Percentiles rank a stretch among this genome's conserved stretches.
phyloP scores from a whole-genome alignment of 2,888 invertebrate genomes.

The Auanema freiburgensis region DNA sequence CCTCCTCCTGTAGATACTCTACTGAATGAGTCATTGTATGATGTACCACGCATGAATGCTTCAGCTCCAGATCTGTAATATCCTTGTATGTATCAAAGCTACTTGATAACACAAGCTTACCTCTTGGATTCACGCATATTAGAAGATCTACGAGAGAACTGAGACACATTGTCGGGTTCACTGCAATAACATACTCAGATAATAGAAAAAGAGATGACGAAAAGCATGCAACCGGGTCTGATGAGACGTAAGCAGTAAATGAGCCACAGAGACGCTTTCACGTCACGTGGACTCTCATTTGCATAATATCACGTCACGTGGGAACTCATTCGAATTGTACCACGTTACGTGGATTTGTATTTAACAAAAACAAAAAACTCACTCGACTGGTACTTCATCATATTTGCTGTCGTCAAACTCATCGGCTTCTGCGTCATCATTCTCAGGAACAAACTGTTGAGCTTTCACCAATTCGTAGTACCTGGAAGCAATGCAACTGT shows the following conservation, averaged over 20 bases:
- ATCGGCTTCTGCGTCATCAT: conserved; percentile 28
- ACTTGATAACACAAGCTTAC: background rate
- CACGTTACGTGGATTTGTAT: background rate
- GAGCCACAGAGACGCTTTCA: too few species aligned
- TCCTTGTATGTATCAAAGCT: background rate
- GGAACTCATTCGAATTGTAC: conserved; percentile 2
- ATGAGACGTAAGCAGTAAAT: too few species aligned
- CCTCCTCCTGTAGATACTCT: conserved; percentile 7
- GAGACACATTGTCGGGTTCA: conserved; percentile 20
- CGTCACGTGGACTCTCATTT: too few species aligned
- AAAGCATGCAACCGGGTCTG: too few species aligned
- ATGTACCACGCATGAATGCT: conserved; percentile 36
- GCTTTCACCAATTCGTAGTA: conserved; percentile 52
- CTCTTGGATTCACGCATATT: conserved; percentile 13
- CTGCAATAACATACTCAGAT: conserved; percentile 24
- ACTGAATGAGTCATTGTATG: conserved; percentile 35
- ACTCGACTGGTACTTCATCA: conserved; percentile 42
- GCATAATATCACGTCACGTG: too few species aligned
- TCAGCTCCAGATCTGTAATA: conserved; percentile 33
- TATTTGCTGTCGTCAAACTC: conserved; percentile 24
- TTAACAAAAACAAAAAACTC: conserved; percentile 17
- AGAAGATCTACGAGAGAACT: conserved; percentile 6
- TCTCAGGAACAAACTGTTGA: conserved; percentile 50
- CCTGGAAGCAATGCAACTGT: too few species aligned
- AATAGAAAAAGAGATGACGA: background rate